Evolutionary conservation across 2,113 vertebrate genomes (phyloP).

Genomic region (Bujurquina vittata): DNA sequence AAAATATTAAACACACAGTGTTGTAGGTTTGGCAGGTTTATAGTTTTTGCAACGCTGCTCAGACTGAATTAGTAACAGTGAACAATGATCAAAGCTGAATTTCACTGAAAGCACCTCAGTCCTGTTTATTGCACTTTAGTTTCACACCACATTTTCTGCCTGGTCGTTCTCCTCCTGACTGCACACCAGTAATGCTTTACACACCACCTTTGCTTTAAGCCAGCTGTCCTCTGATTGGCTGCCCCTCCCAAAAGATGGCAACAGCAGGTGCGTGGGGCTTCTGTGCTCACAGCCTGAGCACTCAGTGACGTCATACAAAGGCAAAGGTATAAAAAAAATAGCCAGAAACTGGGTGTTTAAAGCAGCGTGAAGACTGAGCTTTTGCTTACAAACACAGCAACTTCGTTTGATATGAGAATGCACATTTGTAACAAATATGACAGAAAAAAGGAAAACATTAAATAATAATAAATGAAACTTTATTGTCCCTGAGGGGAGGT

Average conservation of each 20-base stretch:
- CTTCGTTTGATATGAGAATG: background rate
- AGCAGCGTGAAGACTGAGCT: too few species aligned
- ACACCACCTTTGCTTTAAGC: background rate
- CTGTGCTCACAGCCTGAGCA: background rate
- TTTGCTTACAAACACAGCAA: background rate
- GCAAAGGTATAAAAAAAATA: too few species aligned
- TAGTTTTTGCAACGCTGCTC: background rate
- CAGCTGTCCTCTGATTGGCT: background rate
- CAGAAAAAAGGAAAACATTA: background rate
- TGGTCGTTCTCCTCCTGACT: too few species aligned
- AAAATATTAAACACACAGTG: background rate
- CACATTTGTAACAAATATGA: background rate
- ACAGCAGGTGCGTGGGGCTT: too few species aligned
- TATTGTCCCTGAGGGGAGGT: background rate
- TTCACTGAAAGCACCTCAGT: too few species aligned
- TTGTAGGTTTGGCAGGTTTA: accelerated
- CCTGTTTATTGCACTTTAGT: too few species aligned
- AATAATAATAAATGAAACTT: background rate
- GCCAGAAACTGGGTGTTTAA: too few species aligned
- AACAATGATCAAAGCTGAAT: too few species aligned
- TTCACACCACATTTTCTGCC: too few species aligned
- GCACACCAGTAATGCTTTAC: too few species aligned
- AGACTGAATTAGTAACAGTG: background rate
- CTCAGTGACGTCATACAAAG: too few species aligned
- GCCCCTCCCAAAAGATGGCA: accelerated